Percentiles rank a stretch among this genome's conserved stretches.
phyloP scores from a whole-genome alignment of 2,888 invertebrate genomes.

The Byasa hedistus region DNA sequence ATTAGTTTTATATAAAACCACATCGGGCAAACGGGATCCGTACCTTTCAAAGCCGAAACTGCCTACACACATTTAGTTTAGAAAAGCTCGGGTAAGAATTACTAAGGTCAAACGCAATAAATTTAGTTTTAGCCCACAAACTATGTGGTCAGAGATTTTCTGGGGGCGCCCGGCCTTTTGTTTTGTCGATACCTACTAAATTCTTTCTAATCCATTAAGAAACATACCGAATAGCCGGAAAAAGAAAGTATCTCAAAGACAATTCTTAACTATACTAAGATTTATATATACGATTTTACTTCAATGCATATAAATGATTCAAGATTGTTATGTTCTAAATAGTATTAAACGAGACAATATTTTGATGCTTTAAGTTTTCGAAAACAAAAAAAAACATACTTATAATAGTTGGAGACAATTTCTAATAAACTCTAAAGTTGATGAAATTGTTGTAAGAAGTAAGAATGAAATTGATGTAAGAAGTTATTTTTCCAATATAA shows the following conservation, averaged over 20 bases:
- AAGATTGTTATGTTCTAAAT: background rate
- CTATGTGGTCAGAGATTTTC: constrained; percentile 75
- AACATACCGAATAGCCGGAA: constrained; percentile 70
- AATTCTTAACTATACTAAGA: constrained; percentile 71
- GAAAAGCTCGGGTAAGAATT: constrained; percentile 74
- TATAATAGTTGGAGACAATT: no score
- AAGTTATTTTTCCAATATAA: constrained; percentile 61
- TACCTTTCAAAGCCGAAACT: constrained; percentile 71
- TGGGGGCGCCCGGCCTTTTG: constrained; percentile 67
- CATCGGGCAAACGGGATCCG: constrained; percentile 56
- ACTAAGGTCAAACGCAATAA: constrained; percentile 78
- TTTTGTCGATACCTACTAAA: constrained; percentile 76
- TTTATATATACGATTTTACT: constrained; percentile 62
- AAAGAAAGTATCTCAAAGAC: constrained; percentile 71
- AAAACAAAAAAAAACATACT: no score
- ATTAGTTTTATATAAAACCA: constrained; percentile 72
- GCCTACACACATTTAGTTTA: constrained; percentile 67
- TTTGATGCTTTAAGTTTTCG: background rate
- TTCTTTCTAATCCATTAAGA: constrained; percentile 76
- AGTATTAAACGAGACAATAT: background rate
- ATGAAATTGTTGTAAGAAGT: no score
- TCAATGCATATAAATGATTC: constrained; percentile 8
- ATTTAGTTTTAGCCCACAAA: constrained; percentile 76
- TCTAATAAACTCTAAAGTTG: no score
- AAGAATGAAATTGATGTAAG: constrained; percentile 60